Evolutionary conservation across 2,113 vertebrate genomes (phyloP).

Genomic region (Phainopepla nitens): DNA sequence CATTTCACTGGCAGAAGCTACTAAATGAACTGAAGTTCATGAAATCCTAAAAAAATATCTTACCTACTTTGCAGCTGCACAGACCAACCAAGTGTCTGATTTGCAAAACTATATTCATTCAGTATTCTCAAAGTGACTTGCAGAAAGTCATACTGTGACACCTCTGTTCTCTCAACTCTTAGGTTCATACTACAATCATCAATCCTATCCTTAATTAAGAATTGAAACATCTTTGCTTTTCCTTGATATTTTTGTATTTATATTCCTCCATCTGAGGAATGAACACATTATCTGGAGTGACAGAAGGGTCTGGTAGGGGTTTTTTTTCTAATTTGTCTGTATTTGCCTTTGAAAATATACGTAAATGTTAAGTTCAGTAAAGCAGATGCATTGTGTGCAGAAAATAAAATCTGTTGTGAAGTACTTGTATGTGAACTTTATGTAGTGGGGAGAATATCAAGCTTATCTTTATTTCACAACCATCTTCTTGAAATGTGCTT

Average conservation of each 20-base stretch:
- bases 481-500: neutral
- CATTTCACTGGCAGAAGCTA: neutral
- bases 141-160: neutral
- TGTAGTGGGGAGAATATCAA: neutral
- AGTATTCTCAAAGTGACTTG: neutral
- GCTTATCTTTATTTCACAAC: neutral
- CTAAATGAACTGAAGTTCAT: neutral
- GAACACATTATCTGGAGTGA: neutral
- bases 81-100: neutral
- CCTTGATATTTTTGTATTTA: neutral
- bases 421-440: neutral
- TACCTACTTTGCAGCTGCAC: neutral
- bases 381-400: neutral
- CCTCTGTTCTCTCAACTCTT: neutral
- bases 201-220: neutral
- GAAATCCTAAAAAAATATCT: neutral
- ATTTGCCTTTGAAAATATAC: neutral
- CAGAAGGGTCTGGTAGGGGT: neutral
- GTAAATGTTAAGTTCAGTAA: neutral
- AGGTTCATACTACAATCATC: neutral
- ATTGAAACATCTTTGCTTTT: neutral
- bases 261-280: neutral
- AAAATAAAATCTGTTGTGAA: constrained; percentile 44
- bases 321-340: neutral
- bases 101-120: neutral